phyloP scores from a whole-genome alignment of 2,888 invertebrate genomes.

The Calephelis perditalis region DNA sequence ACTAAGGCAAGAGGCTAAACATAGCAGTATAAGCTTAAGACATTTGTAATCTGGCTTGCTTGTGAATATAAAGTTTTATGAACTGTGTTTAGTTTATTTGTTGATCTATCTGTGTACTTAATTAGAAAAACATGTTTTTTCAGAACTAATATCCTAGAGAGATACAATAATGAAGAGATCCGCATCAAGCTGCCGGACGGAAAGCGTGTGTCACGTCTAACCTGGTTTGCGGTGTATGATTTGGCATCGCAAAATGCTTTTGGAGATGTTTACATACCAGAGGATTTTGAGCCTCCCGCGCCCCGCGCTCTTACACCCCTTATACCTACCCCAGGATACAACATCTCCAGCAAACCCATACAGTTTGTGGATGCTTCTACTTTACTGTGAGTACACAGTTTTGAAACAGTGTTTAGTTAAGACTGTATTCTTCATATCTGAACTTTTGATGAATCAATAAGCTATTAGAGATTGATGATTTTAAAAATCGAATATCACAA shows the following conservation, averaged over 20 bases:
- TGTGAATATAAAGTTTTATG: no score
- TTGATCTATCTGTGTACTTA: no score
- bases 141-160: conserved; percentile 90
- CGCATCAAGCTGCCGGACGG: conserved; percentile 89
- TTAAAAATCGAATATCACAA: no score
- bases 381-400: conserved; percentile 58
- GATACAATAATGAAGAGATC: conserved; percentile 92
- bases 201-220: conserved; percentile 90
- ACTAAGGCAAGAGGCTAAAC: no score
- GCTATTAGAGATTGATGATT: no score
- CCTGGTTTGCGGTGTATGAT: conserved; percentile 95
- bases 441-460: no score
- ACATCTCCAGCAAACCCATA: conserved; percentile 83
- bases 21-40: no score
- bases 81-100: no score
- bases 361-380: conserved; percentile 89
- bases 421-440: no score
- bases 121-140: neutral
- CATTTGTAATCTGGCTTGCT: no score
- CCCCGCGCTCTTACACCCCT: conserved; percentile 73
- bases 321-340: conserved; percentile 42
- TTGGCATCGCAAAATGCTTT: conserved; percentile 91
- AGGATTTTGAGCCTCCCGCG: conserved; percentile 92
- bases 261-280: conserved; percentile 93
- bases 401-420: no score